Conservation (phyloP, 2,888 invertebrate genomes). For the Diarsia dahlii region DNA sequence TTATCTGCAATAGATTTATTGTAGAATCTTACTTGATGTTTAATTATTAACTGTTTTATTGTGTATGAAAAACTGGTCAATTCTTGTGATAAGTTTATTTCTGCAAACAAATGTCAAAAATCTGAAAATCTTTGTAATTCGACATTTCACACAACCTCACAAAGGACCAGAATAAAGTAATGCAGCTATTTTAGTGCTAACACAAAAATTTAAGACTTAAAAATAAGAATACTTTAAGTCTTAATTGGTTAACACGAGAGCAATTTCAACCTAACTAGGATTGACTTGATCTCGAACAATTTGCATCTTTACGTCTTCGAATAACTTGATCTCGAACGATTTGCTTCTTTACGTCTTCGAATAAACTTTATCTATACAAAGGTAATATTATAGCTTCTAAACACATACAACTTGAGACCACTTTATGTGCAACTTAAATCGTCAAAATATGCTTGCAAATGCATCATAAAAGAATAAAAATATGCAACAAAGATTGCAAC, state of each 20-base stretch:
- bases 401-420: background rate
- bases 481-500: no score
- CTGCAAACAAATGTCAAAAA: background rate
- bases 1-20: background rate
- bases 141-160: background rate
- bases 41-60: no score
- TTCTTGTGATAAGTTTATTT: background rate
- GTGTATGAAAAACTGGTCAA: background rate
- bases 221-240: slow-evolving; percentile 1
- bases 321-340: background rate
- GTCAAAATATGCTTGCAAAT: background rate
- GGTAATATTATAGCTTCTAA: background rate
- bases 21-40: background rate
- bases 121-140: background rate
- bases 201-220: background rate
- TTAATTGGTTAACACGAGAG: slow-evolving; percentile 8
- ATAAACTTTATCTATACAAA: background rate
- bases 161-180: background rate
- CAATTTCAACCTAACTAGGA: background rate
- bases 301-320: no score
- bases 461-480: no score
- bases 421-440: background rate
- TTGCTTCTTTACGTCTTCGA: background rate
- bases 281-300: no score
- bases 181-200: background rate